phyloP scores from a whole-genome alignment of 2,797 vertebrate genomes.

The Octomys mimax region DNA sequence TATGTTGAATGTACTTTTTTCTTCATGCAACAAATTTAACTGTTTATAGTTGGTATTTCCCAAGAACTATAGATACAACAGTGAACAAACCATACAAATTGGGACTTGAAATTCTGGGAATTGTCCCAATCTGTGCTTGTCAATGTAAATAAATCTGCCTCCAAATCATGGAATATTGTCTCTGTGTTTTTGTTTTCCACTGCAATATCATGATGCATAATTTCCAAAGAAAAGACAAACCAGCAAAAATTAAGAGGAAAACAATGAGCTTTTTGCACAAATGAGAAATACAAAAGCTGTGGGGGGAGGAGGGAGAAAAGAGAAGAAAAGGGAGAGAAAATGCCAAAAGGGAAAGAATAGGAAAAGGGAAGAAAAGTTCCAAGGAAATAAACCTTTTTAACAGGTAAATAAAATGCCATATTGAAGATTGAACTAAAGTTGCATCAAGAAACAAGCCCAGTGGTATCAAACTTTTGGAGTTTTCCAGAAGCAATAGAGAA shows the following conservation, averaged over 20 bases:
- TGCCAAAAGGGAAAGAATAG: neutral
- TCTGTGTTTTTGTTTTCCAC: too few species aligned
- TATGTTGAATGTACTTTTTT: neutral
- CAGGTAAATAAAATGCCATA: neutral
- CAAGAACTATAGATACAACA: neutral
- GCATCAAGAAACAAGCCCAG: neutral
- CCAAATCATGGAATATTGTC: too few species aligned
- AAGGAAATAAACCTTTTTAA: neutral
- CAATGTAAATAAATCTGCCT: too few species aligned
- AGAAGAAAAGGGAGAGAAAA: too few species aligned
- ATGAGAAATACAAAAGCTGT: neutral
- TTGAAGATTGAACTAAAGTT: neutral
- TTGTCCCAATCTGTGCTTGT: too few species aligned
- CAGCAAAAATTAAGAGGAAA: neutral
- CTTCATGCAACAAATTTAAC: neutral
- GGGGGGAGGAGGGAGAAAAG: too few species aligned
- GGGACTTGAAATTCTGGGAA: too few species aligned
- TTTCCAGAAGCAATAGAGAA: conserved; percentile 63
- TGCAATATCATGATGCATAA: neutral
- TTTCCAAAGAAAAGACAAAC: neutral
- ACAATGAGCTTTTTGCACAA: neutral
- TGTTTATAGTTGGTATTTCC: neutral
- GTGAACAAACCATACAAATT: neutral
- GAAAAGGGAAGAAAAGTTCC: neutral
- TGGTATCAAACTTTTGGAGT: conserved; percentile 16